Evolutionary conservation across 1,140 invertebrate species (phyloP).

Genomic region (Paramacrobiotus metropolitanus): DNA sequence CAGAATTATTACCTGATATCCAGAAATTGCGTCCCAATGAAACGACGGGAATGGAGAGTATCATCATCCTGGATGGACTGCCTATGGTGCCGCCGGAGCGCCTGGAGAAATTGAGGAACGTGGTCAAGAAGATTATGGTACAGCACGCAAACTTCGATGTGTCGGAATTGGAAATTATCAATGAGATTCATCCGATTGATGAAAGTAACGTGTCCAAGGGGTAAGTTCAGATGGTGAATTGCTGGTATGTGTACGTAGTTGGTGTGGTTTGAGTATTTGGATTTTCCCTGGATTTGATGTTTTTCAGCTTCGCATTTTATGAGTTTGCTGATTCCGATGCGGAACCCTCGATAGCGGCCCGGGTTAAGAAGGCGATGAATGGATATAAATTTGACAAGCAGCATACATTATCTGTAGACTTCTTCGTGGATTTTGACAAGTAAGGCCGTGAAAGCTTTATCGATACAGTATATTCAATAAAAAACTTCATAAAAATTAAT

Average conservation of each 20-base stretch:
- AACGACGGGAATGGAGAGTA: constrained; percentile 78
- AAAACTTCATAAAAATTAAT: too few relatives aligned
- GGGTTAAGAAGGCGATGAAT: constrained; percentile 63
- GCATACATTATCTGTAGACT: constrained; percentile 80
- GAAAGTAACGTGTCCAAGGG: constrained; percentile 67
- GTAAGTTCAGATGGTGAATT: too few relatives aligned
- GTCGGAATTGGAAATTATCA: constrained; percentile 69
- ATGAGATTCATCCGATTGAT: constrained; percentile 62
- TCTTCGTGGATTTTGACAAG: constrained; percentile 89
- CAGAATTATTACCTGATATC: constrained; percentile 68
- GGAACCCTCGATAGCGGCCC: constrained; percentile 50
- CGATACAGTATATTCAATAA: too few relatives aligned
- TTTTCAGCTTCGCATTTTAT: constrained; percentile 60
- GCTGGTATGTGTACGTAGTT: too few relatives aligned
- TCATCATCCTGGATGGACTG: constrained; percentile 84
- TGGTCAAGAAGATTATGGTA: constrained; percentile 69
- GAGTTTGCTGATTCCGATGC: too few relatives aligned
- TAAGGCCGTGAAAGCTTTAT: constrained; percentile 31
- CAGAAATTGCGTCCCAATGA: constrained; percentile 65
- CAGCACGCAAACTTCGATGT: constrained; percentile 31
- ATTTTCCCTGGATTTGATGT: too few relatives aligned
- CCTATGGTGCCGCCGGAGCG: constrained; percentile 73
- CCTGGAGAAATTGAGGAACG: constrained; percentile 70
- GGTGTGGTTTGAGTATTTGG: too few relatives aligned
- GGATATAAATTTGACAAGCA: constrained; percentile 86